A percentile compares a stretch with the other conserved stretches of the same genome.
Evolutionary conservation across 1,140 invertebrate species (phyloP).

Genomic region (Charaxes varanes): DNA sequence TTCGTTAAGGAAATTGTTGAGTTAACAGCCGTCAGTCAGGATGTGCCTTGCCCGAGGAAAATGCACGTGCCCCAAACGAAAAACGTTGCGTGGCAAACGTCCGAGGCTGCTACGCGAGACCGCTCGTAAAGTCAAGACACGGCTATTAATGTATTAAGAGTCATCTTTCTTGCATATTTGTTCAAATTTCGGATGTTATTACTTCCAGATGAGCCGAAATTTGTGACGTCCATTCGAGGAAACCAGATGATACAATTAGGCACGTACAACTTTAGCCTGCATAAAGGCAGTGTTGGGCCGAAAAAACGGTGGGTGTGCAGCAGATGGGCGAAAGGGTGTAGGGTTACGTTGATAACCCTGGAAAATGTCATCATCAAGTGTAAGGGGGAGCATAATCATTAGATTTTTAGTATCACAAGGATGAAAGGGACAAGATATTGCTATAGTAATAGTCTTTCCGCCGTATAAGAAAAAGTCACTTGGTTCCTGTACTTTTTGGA

Average conservation of each 20-base stretch:
- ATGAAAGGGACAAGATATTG: neutral
- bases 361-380: conserved; percentile 10
- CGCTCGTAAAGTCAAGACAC: too few species aligned
- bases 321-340: conserved; percentile 15
- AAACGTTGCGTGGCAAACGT: too few species aligned
- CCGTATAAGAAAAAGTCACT: too few species aligned
- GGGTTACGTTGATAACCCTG: conserved; percentile 10
- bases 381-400: conserved; percentile 11
- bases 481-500: too few species aligned
- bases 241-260: conserved; percentile 15
- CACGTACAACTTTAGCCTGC: conserved; percentile 13
- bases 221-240: conserved; percentile 8
- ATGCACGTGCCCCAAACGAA: too few species aligned
- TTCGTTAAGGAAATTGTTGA: too few species aligned
- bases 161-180: neutral
- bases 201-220: conserved; percentile 6
- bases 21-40: too few species aligned
- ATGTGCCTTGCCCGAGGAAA: too few species aligned
- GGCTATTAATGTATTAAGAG: too few species aligned
- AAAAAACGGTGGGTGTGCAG: conserved; percentile 18
- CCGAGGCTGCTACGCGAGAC: too few species aligned
- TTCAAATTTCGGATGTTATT: too few species aligned
- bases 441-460: neutral
- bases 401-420: neutral
- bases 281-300: conserved; percentile 6